Conservation (phyloP, 2,888 invertebrate genomes). For the Rhaphigaster nebulosa region DNA sequence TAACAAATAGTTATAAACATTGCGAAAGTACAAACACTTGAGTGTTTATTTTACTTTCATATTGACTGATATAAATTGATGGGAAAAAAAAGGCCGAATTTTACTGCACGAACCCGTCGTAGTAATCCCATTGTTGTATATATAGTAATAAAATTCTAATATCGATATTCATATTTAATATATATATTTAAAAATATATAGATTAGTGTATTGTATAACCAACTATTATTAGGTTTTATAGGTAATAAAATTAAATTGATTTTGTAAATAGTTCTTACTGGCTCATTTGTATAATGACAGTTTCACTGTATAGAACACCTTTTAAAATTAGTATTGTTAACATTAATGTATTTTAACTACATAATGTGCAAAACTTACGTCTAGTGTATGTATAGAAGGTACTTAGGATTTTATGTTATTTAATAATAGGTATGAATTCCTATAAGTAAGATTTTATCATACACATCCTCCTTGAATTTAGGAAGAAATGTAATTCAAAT, state of each 20-base stretch:
- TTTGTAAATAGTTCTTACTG: constrained; percentile 51
- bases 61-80: background rate
- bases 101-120: background rate
- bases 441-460: constrained; percentile 53
- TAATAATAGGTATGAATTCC: constrained; percentile 49
- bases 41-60: background rate
- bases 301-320: constrained; percentile 64
- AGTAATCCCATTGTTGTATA: background rate
- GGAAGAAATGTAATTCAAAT: constrained; percentile 63
- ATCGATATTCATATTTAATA: background rate
- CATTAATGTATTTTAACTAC: constrained; percentile 3
- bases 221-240: constrained; percentile 1
- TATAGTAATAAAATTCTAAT: background rate
- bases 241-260: background rate
- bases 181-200: background rate
- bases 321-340: constrained; percentile 27
- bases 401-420: constrained; percentile 51
- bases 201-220: constrained; percentile 7
- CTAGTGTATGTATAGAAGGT: constrained; percentile 17
- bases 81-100: background rate
- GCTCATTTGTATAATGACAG: constrained; percentile 48
- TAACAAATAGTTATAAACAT: background rate
- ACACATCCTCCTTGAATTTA: constrained; percentile 62
- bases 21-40: background rate
- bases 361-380: background rate